Conservation (phyloP, 1,140 invertebrate species). For the Drosophila chauvacae region DNA sequence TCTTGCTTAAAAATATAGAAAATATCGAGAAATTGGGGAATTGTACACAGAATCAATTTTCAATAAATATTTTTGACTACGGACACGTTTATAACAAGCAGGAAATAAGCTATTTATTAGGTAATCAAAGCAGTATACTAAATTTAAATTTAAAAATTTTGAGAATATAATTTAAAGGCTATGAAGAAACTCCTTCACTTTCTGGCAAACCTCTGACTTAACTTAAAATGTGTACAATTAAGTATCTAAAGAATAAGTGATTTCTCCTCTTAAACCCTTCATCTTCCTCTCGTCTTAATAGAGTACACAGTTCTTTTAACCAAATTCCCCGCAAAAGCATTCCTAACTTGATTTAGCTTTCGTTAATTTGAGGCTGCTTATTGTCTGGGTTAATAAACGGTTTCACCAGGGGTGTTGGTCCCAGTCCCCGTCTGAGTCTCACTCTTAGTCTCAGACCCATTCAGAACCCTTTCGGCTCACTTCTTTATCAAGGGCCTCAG, state of each 20-base stretch:
- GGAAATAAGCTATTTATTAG: too few relatives aligned
- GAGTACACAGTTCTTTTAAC: slow-evolving; percentile 15
- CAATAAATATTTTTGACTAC: not conserved
- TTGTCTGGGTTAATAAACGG: slow-evolving; percentile 54
- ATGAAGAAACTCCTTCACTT: too few relatives aligned
- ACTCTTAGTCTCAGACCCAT: not conserved
- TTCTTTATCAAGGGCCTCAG: slow-evolving; percentile 28
- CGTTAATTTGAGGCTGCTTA: slow-evolving; percentile 44
- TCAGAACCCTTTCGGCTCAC: slow-evolving; percentile 25
- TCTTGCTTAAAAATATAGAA: not conserved
- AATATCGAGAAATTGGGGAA: not conserved
- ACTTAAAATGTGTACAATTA: too few relatives aligned
- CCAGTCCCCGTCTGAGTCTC: not conserved
- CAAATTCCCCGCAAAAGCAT: slow-evolving; percentile 11
- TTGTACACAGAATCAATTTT: not conserved
- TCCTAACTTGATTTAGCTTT: slow-evolving; percentile 48
- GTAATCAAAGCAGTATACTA: too few relatives aligned
- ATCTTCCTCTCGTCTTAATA: not conserved
- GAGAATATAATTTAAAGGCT: too few relatives aligned
- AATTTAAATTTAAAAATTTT: too few relatives aligned
- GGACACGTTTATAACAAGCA: not conserved
- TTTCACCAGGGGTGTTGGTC: slow-evolving; percentile 3
- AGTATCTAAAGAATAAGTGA: not conserved
- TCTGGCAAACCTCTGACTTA: too few relatives aligned
- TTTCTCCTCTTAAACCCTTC: not conserved